A percentile compares a stretch with the other conserved stretches of the same genome.
Evolutionary conservation across 2,888 invertebrate genomes (phyloP).

Genomic region (Lamellibrachia satsuma): DNA sequence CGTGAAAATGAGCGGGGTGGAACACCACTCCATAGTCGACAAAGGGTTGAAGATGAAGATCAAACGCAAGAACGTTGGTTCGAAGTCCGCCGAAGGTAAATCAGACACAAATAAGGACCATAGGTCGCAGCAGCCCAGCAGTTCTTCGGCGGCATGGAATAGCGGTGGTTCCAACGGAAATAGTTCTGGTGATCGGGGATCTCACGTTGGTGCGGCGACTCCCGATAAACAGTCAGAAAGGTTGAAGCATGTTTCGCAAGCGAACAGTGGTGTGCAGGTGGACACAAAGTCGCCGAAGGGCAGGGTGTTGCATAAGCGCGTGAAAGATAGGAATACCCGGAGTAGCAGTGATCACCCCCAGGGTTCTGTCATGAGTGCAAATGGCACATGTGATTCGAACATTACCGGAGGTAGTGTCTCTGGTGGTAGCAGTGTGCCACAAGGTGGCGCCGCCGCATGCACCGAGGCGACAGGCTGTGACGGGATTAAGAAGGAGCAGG

Average conservation of each 20-base stretch:
- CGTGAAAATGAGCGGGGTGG: constrained; percentile 17
- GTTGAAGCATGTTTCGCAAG: background rate
- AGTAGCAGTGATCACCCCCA: background rate
- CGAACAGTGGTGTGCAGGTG: background rate
- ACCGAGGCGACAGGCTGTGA: background rate
- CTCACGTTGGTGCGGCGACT: background rate
- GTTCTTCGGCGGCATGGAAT: background rate
- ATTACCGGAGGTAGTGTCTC: background rate
- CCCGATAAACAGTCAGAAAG: background rate
- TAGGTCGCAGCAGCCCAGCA: background rate
- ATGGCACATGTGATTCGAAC: background rate
- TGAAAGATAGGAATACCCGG: background rate
- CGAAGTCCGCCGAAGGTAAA: background rate
- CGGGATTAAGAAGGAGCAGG: constrained; percentile 27
- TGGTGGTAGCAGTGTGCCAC: background rate
- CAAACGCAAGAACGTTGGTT: constrained; percentile 31
- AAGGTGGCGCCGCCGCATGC: background rate
- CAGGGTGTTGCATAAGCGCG: background rate
- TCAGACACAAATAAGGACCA: constrained; percentile 9
- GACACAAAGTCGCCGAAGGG: background rate
- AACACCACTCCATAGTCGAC: constrained; percentile 19
- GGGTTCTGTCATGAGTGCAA: background rate
- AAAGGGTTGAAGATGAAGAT: constrained; percentile 35
- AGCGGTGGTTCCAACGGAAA: background rate
- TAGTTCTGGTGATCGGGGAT: background rate